Evolutionary conservation across 2,797 vertebrate genomes (phyloP).

Genomic region (Tragopan temminckii): DNA sequence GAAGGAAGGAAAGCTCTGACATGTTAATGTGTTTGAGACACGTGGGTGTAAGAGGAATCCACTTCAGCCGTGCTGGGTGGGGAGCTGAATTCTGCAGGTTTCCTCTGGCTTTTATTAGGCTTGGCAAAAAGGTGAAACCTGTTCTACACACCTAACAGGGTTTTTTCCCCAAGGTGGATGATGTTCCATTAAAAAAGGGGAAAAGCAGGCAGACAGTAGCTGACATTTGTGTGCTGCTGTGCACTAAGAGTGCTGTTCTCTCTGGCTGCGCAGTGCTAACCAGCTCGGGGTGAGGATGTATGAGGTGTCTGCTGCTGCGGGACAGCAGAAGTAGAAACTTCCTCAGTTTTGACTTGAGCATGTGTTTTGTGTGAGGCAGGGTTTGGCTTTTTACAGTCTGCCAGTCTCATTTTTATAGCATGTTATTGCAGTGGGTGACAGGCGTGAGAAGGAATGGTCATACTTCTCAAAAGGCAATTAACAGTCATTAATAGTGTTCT

Average conservation of each 20-base stretch:
- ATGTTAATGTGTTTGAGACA: rapidly evolving
- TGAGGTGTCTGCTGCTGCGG: background rate
- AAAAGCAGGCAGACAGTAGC: rapidly evolving
- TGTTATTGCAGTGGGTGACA: background rate
- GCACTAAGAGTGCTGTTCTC: background rate
- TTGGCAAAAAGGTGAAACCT: background rate
- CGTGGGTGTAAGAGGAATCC: background rate
- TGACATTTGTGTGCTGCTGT: background rate
- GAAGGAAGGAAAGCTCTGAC: background rate
- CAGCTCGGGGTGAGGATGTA: rapidly evolving
- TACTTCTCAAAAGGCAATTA: background rate
- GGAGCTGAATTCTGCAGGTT: background rate
- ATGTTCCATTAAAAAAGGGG: background rate
- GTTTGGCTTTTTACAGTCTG: background rate
- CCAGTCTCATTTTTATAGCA: background rate
- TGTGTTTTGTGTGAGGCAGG: background rate
- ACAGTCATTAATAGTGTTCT: background rate
- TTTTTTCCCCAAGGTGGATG: background rate
- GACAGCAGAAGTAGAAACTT: background rate
- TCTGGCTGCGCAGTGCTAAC: rapidly evolving
- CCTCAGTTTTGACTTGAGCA: background rate
- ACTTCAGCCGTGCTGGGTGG: rapidly evolving
- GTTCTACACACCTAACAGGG: background rate
- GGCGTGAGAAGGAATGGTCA: background rate
- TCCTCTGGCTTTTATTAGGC: background rate